phyloP scores from a whole-genome alignment of 2,113 vertebrate species.

The Miniopterus natalensis region DNA sequence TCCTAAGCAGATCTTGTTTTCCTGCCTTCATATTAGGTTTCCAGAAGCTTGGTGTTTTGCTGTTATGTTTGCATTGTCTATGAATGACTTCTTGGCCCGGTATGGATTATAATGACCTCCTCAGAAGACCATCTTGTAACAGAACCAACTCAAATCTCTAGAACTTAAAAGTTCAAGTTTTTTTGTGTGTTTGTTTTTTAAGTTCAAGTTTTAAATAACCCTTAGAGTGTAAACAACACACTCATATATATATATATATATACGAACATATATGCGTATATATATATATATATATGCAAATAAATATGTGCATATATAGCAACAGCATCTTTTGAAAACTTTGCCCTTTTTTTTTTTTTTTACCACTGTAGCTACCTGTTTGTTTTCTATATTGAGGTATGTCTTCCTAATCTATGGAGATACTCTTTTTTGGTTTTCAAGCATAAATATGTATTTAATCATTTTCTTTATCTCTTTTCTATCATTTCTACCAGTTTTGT shows the following conservation, averaged over 20 bases:
- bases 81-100: neutral
- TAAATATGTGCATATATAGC: neutral
- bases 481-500: conserved; percentile 3
- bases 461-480: neutral
- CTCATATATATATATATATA: neutral
- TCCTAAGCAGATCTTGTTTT: neutral
- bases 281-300: neutral
- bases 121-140: neutral
- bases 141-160: neutral
- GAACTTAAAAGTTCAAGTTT: neutral
- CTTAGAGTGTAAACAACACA: neutral
- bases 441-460: neutral
- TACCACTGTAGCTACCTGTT: neutral
- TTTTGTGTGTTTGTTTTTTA: neutral
- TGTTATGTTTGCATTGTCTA: neutral
- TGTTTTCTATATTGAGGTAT: conserved; percentile 1
- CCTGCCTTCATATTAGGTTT: neutral
- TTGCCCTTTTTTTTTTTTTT: neutral
- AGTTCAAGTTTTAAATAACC: neutral
- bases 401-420: conserved; percentile 7
- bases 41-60: neutral
- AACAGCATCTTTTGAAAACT: neutral
- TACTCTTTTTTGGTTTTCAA: conserved; percentile 37
- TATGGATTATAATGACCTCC: neutral
- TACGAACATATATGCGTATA: neutral